phyloP scores from a whole-genome alignment of 2,888 invertebrate genomes.

The Eristalinus sepulchralis region DNA sequence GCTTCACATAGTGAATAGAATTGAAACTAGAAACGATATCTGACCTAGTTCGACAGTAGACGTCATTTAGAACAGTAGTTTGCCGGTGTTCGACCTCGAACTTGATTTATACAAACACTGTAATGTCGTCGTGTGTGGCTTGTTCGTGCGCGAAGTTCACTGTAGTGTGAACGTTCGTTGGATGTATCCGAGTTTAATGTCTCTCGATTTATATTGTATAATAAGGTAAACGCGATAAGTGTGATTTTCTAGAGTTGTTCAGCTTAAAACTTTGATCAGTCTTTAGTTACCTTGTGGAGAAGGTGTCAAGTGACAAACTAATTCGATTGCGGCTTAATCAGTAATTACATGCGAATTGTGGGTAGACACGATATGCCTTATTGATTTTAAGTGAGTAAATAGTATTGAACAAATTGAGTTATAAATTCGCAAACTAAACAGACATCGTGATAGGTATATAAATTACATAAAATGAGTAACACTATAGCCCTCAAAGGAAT shows the following conservation, averaged over 20 bases:
- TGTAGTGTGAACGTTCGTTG: not conserved
- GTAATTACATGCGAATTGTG: not conserved
- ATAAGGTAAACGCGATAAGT: constrained; percentile 25
- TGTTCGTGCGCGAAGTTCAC: not conserved
- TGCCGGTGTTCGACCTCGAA: constrained; percentile 34
- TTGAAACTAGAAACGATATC: not conserved
- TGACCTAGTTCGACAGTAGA: not conserved
- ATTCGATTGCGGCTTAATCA: not conserved
- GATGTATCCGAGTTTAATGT: not conserved
- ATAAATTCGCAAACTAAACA: no score
- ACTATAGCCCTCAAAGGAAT: no score
- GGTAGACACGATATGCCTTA: not conserved
- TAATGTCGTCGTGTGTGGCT: not conserved
- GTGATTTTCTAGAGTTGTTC: constrained; percentile 15
- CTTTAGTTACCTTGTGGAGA: not conserved
- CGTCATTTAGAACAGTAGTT: not conserved
- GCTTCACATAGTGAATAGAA: not conserved
- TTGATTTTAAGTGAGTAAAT: not conserved
- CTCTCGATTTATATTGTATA: constrained; percentile 13
- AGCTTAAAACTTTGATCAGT: not conserved
- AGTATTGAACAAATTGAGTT: not conserved
- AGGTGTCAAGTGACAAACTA: constrained; percentile 2
- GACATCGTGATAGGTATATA: no score
- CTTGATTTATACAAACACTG: constrained; percentile 30
- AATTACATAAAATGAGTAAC: no score